Percentiles rank a stretch among this genome's conserved stretches.
Conservation (phyloP, 1,140 invertebrate species). For the Conus betulinus region DNA sequence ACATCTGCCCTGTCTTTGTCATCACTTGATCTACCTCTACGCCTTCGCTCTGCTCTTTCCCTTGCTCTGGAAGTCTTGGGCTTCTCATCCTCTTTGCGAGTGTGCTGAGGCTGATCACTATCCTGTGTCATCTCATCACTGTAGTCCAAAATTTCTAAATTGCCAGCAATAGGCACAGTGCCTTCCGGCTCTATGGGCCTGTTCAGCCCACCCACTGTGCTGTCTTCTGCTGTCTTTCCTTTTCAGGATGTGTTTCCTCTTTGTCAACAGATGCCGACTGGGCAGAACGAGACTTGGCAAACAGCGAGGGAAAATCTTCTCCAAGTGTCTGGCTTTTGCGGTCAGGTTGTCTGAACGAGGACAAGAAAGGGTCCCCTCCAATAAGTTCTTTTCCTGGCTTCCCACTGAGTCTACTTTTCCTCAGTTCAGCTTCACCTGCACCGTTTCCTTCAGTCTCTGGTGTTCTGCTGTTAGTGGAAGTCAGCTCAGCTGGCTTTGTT, state of each 20-base stretch:
- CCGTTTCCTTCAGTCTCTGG: neutral
- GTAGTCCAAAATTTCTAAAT: conserved; percentile 11
- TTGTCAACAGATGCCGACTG: no score
- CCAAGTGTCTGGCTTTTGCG: neutral
- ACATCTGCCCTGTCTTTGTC: neutral
- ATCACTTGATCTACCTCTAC: neutral
- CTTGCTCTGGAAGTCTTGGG: neutral
- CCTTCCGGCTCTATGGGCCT: neutral
- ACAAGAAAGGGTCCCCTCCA: neutral
- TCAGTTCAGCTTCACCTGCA: neutral
- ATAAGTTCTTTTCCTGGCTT: neutral
- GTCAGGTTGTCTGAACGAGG: neutral
- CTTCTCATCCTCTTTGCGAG: neutral
- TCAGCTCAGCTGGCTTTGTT: neutral
- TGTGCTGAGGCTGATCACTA: neutral
- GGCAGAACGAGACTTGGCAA: neutral
- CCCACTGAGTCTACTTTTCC: neutral
- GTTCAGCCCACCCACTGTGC: neutral
- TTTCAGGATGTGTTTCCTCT: neutral
- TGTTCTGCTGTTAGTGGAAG: neutral
- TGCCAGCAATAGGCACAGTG: neutral
- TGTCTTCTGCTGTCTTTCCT: neutral
- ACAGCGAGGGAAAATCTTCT: conserved; percentile 22
- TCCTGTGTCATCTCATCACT: neutral
- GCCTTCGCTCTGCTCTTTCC: neutral